Evolutionary conservation across 2,888 invertebrate genomes (phyloP), one percentile per base, ranked within the genome.

Genomic region (Drymonia ruficornis): DNA sequence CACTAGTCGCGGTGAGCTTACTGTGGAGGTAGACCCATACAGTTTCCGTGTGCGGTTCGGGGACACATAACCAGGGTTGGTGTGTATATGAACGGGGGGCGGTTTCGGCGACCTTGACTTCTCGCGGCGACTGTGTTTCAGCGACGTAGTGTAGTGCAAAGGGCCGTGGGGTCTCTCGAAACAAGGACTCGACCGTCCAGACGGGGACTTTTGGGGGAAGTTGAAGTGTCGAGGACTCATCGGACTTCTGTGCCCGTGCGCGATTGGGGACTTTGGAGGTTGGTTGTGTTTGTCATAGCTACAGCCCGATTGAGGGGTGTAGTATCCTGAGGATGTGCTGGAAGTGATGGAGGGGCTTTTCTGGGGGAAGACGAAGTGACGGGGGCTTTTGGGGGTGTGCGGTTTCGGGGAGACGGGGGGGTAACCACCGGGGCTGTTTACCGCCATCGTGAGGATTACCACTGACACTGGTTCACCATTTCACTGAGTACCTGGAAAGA

Each of bases 41-140:
- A 88, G 54, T 72, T 89, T 89, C 58, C 89, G 84, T 13, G 83
- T 83, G 56, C 89, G 85, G 55, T 93, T 93, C 1, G 93, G 93
- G 52, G 93, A 92, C 0, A 94, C 94, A 67, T 94, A 94, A 4
- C 94, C 94, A 19, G 94, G 94, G 75, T 94, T 94, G 0, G 94
- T 94, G 61, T 94, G 93, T 43, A 94, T 94, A 75, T 94, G 93
- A 42, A 93, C 93, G n/a, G 93, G 93, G 1, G 93, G 93, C 1
- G 92, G 93, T 60, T 91, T 92, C 0, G 91, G 91, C 0, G 91
- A 91, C 23, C 88, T 78, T 51, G 91, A 90, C 55, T 91, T 91
- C 54, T 91, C 91, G 1, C 92, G 78, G 13, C 81, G 86, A 50
- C 74, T 80, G 62, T 92, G 90, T 53, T 92, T 92, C 3, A 92